Conservation (phyloP, 2,888 invertebrate genomes). For the Drosophila barbarae region DNA sequence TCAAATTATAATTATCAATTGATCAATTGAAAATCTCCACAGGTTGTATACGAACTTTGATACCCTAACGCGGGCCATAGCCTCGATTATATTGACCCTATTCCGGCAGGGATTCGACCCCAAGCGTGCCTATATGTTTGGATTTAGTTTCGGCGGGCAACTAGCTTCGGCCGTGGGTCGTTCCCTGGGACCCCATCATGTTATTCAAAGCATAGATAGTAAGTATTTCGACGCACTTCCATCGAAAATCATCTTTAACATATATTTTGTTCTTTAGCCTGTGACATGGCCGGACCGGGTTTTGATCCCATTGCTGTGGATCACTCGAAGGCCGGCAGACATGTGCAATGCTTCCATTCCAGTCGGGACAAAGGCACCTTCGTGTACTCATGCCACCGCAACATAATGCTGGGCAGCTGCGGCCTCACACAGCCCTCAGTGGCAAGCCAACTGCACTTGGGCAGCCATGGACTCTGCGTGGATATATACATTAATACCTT, state of each 20-base stretch:
- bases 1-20: too few relatives aligned
- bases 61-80: constrained; percentile 64
- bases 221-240: constrained; percentile 13
- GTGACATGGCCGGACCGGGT: constrained; percentile 79
- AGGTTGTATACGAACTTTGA: constrained; percentile 71
- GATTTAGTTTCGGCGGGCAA: constrained; percentile 79
- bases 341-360: constrained; percentile 78
- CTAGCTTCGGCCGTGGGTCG: constrained; percentile 75
- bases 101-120: constrained; percentile 72
- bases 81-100: constrained; percentile 59
- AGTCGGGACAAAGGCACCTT: constrained; percentile 78
- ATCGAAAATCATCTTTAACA: neutral
- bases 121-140: constrained; percentile 74
- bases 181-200: constrained; percentile 55
- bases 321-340: constrained; percentile 74
- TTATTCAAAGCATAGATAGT: constrained; percentile 77
- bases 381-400: constrained; percentile 76
- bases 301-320: constrained; percentile 73
- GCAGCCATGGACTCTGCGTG: constrained; percentile 77
- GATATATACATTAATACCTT: constrained; percentile 78
- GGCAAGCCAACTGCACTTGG: constrained; percentile 68
- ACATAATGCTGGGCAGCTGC: constrained; percentile 77
- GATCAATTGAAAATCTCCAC: neutral
- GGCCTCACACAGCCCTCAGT: constrained; percentile 76
- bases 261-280: constrained; percentile 58